phyloP scores from a whole-genome alignment of 1,140 invertebrate genomes.

The Hydropsyche tenuis region DNA sequence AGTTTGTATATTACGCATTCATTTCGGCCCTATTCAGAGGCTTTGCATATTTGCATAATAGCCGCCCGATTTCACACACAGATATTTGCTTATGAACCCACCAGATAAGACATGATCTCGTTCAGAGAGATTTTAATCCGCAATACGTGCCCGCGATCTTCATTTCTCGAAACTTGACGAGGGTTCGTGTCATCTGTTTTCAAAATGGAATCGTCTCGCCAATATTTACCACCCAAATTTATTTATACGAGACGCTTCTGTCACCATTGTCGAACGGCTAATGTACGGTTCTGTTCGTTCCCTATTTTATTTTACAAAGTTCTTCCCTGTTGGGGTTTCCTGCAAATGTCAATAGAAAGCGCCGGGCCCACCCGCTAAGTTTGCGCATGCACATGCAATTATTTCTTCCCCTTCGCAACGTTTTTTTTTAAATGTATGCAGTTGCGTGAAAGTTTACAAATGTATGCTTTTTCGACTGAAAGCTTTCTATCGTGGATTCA shows the following conservation, averaged over 20 bases:
- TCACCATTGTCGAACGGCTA: slow-evolving; percentile 4
- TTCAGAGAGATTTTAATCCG: not conserved
- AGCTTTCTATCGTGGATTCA: too few relatives aligned
- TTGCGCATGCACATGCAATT: slow-evolving; percentile 24
- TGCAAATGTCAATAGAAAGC: slow-evolving; percentile 8
- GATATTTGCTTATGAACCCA: too few relatives aligned
- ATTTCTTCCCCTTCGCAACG: not conserved
- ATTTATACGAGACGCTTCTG: not conserved
- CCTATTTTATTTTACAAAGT: not conserved
- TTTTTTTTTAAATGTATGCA: not conserved
- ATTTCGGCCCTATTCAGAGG: too few relatives aligned
- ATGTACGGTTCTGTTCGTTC: not conserved
- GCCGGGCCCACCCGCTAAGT: slow-evolving; percentile 11
- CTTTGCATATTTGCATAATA: too few relatives aligned
- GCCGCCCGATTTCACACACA: too few relatives aligned
- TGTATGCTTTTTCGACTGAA: not conserved
- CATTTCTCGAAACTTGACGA: slow-evolving; percentile 1
- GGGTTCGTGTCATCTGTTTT: not conserved
- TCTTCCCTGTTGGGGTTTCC: not conserved
- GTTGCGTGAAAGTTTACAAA: not conserved
- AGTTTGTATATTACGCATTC: too few relatives aligned
- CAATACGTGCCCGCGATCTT: slow-evolving; percentile 4
- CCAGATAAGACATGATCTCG: not conserved
- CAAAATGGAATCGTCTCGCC: too few relatives aligned
- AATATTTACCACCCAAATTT: not conserved